Conservation (phyloP, 2,113 vertebrate species). For the Uria lomvia region DNA sequence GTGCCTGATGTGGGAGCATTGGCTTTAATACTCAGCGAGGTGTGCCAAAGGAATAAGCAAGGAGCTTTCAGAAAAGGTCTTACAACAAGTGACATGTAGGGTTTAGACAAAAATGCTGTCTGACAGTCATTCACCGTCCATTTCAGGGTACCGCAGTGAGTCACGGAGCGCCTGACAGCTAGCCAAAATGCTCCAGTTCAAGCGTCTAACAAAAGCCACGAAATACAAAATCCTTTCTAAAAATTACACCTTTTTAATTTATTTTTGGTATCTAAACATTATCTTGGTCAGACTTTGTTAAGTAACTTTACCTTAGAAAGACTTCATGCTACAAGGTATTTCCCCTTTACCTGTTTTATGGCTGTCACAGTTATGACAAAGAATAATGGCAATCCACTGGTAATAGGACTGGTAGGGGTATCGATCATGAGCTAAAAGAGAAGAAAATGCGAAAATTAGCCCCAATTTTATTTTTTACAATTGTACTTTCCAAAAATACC, state of each 20-base stretch:
- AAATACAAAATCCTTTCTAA: not conserved
- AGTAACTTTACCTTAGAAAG: not conserved
- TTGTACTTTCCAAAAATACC: not conserved
- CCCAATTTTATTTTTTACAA: not conserved
- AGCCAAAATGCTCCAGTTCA: not conserved
- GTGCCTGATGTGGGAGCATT: not conserved
- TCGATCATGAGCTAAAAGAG: slow-evolving; percentile 94
- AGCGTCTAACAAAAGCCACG: not conserved
- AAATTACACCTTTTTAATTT: not conserved
- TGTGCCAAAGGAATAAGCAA: slow-evolving; percentile 30
- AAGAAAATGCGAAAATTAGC: not conserved
- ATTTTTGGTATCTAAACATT: not conserved
- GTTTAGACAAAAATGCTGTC: slow-evolving; percentile 13
- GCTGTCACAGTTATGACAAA: slow-evolving; percentile 99
- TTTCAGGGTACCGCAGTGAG: not conserved
- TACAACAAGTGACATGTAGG: slow-evolving; percentile 22
- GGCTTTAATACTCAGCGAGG: not conserved
- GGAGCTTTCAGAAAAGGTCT: not conserved
- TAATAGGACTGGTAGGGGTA: slow-evolving; percentile 96
- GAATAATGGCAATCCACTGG: slow-evolving; percentile 97
- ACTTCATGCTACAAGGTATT: not conserved
- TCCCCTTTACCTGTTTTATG: slow-evolving; percentile 91
- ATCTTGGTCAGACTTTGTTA: not conserved
- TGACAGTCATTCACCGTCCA: slow-evolving; percentile 44
- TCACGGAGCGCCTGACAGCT: not conserved